Percentiles rank a stretch among this genome's conserved stretches.
Evolutionary conservation across 2,113 vertebrate genomes (phyloP).

Genomic region (Trochalopteron elliotii): DNA sequence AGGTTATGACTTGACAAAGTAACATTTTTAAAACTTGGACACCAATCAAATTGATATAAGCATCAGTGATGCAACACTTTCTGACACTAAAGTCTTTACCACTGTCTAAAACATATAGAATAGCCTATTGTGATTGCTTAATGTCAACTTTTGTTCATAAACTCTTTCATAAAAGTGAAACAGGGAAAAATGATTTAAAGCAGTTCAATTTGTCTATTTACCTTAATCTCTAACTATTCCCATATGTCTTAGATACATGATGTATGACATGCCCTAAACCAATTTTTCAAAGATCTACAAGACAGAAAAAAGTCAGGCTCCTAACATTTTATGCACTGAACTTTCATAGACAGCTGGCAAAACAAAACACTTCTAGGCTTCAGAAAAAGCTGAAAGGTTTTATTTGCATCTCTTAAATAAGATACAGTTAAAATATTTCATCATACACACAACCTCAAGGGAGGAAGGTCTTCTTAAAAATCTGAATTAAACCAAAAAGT

Average conservation of each 20-base stretch:
- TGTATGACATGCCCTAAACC: conserved; percentile 80
- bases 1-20: conserved; percentile 84
- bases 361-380: conserved; percentile 71
- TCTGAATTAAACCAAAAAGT: not conserved
- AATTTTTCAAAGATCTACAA: conserved; percentile 83
- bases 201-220: conserved; percentile 85
- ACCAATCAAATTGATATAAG: conserved; percentile 84
- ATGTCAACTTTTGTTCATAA: conserved; percentile 81
- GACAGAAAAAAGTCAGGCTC: conserved; percentile 75
- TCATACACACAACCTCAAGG: not conserved
- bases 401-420: conserved; percentile 47
- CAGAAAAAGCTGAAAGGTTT: conserved; percentile 43
- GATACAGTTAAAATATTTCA: conserved; percentile 13
- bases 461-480: not conserved
- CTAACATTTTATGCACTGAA: conserved; percentile 80
- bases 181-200: conserved; percentile 83
- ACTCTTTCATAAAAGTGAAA: conserved; percentile 82
- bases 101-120: conserved; percentile 81
- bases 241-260: conserved; percentile 81
- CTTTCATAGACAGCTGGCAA: conserved; percentile 76
- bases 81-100: conserved; percentile 86
- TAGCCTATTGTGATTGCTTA: conserved; percentile 78
- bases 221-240: conserved; percentile 85
- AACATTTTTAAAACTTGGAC: conserved; percentile 82
- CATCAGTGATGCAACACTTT: conserved; percentile 79